These are phyloP conservation scores for Nemotelus nigrinus DNA, from an alignment of 2,888 invertebrate genomes.

Conservation along the genomic window DNA sequence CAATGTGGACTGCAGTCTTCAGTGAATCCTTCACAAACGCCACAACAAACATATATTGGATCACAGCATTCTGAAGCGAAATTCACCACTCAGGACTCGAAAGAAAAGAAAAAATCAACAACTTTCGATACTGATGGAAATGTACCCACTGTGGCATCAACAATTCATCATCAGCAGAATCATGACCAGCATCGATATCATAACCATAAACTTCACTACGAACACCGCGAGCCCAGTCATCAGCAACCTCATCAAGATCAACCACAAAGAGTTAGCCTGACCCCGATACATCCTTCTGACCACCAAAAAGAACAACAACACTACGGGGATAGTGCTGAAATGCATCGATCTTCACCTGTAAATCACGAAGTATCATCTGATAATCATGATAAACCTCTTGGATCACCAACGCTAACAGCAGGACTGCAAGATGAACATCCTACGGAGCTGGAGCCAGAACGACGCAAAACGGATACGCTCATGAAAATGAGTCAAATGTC, in stretches of 20 bases:
- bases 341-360: no score
- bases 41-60: background rate
- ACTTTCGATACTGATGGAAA: background rate
- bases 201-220: background rate
- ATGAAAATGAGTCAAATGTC: constrained; percentile 17
- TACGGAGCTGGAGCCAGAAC: background rate
- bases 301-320: no score
- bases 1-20: background rate
- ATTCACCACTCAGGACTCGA: background rate
- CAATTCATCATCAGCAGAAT: no score
- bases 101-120: background rate
- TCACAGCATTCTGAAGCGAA: background rate
- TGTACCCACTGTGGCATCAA: no score
- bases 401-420: no score
- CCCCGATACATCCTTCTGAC: background rate
- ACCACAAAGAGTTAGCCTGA: background rate
- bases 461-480: background rate
- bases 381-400: no score
- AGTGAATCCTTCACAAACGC: background rate
- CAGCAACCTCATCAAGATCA: constrained; percentile 7
- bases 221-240: background rate
- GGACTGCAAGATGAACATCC: no score
- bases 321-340: no score
- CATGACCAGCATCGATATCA: background rate
- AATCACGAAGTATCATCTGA: no score